Evolutionary conservation across 2,797 vertebrate species (phyloP).

Genomic region (Sciurus carolinensis): DNA sequence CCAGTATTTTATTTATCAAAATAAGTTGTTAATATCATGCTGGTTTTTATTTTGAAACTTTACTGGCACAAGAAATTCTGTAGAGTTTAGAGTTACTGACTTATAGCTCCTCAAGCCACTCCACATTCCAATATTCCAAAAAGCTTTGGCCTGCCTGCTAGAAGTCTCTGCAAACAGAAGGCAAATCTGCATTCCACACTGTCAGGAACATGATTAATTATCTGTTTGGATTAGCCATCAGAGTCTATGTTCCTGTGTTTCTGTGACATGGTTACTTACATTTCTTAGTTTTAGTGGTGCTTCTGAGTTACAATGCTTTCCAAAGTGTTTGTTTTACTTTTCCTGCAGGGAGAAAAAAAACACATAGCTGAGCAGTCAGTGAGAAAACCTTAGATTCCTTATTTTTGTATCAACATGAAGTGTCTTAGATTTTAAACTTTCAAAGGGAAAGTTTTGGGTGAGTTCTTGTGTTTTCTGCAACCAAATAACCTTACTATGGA

Average conservation of each 20-base stretch:
- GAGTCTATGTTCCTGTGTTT: slow-evolving; percentile 58
- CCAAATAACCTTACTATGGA: slow-evolving; percentile 67
- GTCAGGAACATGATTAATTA: slow-evolving; percentile 69
- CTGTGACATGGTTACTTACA: slow-evolving; percentile 71
- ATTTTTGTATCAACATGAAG: not conserved
- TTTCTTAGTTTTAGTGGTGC: slow-evolving; percentile 68
- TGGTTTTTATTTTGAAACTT: slow-evolving; percentile 54
- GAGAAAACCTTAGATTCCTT: slow-evolving; percentile 54
- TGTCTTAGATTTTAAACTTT: slow-evolving; percentile 51
- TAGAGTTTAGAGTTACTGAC: slow-evolving; percentile 47
- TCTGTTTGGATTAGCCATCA: slow-evolving; percentile 73
- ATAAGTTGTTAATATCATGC: slow-evolving; percentile 23
- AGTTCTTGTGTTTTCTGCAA: slow-evolving; percentile 69
- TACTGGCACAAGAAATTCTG: slow-evolving; percentile 48
- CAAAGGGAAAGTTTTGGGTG: slow-evolving; percentile 56
- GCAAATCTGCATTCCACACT: slow-evolving; percentile 72
- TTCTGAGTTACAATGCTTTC: slow-evolving; percentile 49
- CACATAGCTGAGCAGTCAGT: not conserved
- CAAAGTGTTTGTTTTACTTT: slow-evolving; percentile 59
- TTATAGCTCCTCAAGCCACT: slow-evolving; percentile 21
- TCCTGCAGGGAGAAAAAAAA: not conserved
- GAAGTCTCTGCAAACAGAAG: slow-evolving; percentile 63
- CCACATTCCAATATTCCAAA: slow-evolving; percentile 44
- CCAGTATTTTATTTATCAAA: slow-evolving; percentile 43
- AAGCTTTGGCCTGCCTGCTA: not conserved